Base-by-base conservation (phyloP, 2,113 vertebrate genomes). In the Rhineura floridana region DNA sequence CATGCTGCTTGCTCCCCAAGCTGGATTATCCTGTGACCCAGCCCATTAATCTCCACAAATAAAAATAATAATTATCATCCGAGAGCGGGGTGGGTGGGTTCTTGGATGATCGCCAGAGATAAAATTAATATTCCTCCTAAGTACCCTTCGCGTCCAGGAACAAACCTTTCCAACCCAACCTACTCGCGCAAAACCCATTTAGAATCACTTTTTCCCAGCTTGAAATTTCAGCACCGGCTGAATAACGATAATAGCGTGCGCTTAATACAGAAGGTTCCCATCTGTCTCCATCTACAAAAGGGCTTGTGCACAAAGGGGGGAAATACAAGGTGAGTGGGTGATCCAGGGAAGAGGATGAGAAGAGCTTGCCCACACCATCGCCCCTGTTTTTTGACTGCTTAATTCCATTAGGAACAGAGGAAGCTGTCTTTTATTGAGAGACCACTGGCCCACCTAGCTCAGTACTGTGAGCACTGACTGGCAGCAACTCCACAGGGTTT, bases 11-110 rank as follows among this genome's bases (percentile, higher is more conserved):
- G 88, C 89, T 93, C 90, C 91, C 89, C 92, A 93, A 92, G 91
- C 94, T 91, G 95, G 95, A 96, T 96, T 91, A 94, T 11, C 95
- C 91, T 92, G 94, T 96, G 97, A 96, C 96, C 97, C 79, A 90
- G 93, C 94, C 95, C 96, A 97, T 97, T 96, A 97, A 97, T 97
- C 97, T 97, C 96, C 23, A 91, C 33, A 95, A 96, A 97, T 96
- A 97, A 96, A 97, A 95, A 96, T 94, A 94, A 85, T 82, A 81
- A 87, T 42, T 55, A 67, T 62, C 67, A 73, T 59, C 36, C 70
- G 42, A 46, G 79, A 30, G 59, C 55, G 42, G 80, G 33, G 59
- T 23, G 55, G 80, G 48, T 91, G 90, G 92, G 91, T n/a, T 90
- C 70, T 93, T 97, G 97, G 97, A 95, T 87, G 81, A 93, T 88